Base-by-base conservation (phyloP, 2,888 invertebrate species). In the Marasmarcha lunaedactyla region DNA sequence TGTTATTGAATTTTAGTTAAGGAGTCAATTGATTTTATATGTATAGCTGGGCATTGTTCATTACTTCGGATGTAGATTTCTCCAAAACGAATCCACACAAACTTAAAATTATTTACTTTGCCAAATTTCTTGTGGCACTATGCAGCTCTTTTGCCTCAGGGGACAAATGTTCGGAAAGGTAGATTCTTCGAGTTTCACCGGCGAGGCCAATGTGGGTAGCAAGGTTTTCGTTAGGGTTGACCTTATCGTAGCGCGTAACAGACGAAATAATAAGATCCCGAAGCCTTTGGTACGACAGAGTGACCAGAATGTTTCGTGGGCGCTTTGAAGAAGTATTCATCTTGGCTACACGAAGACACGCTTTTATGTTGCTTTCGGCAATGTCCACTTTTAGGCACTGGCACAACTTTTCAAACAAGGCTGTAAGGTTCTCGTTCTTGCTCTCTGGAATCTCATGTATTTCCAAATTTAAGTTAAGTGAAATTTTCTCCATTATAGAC, bases 261-360 rank as follows among this genome's bases (percentile, higher is more conserved):
- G n/a, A n/a, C n/a, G n/a, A n/a, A n/a, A n/a, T n/a, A n/a, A n/a
- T n/a, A n/a, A n/a, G n/a, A n/a, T n/a, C n/a, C n/a, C n/a, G n/a
- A n/a, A n/a, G n/a, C 9, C 37, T 25, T 15, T 37, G 14, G 9
- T 25, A 37, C 1, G 37, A 15, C 26, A 37, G 37, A n/a, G 37
- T 37, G 10, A 37, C n/a, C 13, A 37, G 13, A 37, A 37, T 37
- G 26, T 37, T 37, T 26, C 46, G n/a, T n/a, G n/a, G n/a, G n/a
- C n/a, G n/a, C n/a, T n/a, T n/a, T n/a, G n/a, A n/a, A n/a, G n/a
- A n/a, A n/a, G n/a, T n/a, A n/a, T n/a, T n/a, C n/a, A n/a, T n/a
- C n/a, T n/a, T n/a, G n/a, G n/a, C n/a, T n/a, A 47, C 38, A 1
- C 47, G 40, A 3, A 43, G 43, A 11, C 40, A 42, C 2, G 42